phyloP scores from a whole-genome alignment of 2,888 invertebrate species.

The Argynnis bischoffii region DNA sequence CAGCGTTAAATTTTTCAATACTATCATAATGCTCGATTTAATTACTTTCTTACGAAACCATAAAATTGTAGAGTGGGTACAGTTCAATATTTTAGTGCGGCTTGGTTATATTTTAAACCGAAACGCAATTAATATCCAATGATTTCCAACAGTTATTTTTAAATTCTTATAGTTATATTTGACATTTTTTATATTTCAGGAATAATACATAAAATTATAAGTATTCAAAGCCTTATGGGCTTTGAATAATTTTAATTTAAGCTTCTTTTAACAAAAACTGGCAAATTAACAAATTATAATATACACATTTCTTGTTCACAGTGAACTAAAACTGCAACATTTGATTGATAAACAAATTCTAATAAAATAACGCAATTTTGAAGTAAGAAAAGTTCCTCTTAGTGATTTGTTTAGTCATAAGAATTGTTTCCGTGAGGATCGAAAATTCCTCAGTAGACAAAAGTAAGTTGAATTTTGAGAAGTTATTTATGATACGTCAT shows the following conservation, averaged over 20 bases:
- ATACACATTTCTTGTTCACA: too few relatives aligned
- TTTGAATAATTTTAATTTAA: too few relatives aligned
- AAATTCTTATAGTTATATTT: not conserved
- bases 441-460: constrained; percentile 66
- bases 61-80: constrained; percentile 72
- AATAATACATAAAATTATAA: constrained; percentile 22
- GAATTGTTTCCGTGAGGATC: constrained; percentile 47
- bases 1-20: constrained; percentile 79
- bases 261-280: too few relatives aligned
- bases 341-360: too few relatives aligned
- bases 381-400: too few relatives aligned
- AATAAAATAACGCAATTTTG: too few relatives aligned
- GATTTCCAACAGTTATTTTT: constrained; percentile 32
- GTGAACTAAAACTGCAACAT: too few relatives aligned
- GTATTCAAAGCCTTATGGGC: too few relatives aligned
- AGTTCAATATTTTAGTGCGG: constrained; percentile 64
- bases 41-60: constrained; percentile 77
- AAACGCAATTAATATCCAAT: constrained; percentile 48
- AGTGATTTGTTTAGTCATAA: too few relatives aligned
- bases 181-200: too few relatives aligned
- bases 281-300: too few relatives aligned
- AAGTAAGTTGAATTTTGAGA: constrained; percentile 67
- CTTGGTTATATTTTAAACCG: constrained; percentile 61
- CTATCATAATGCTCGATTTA: constrained; percentile 78
- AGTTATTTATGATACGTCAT: constrained; percentile 79